Evolutionary conservation across 2,888 invertebrate genomes (phyloP).

Genomic region (Nomada goodeniana): DNA sequence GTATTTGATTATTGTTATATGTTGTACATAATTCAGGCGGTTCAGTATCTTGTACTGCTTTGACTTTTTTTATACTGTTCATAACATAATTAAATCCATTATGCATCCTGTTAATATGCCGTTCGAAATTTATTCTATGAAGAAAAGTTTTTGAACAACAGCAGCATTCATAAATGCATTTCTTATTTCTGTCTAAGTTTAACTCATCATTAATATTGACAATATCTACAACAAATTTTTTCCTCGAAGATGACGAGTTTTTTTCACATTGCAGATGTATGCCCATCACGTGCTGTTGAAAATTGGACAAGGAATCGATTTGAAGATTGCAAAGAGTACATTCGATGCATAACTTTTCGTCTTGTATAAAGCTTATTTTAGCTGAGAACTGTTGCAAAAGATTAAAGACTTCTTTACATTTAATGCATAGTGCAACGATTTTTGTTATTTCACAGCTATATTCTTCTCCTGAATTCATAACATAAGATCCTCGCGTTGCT

Average conservation of each 20-base stretch:
- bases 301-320: slow-evolving; percentile 28
- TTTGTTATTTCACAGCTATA: not conserved
- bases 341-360: slow-evolving; percentile 28
- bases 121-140: not conserved
- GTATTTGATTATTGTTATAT: not conserved
- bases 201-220: slow-evolving; percentile 1
- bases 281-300: slow-evolving; percentile 46
- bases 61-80: too few relatives aligned
- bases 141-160: slow-evolving; percentile 32
- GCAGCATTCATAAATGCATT: slow-evolving; percentile 31
- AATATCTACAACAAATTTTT: slow-evolving; percentile 15
- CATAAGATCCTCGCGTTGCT: not conserved
- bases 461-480: not conserved
- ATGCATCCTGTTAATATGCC: slow-evolving; percentile 8
- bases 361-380: slow-evolving; percentile 17
- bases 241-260: not conserved
- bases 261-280: slow-evolving; percentile 40
- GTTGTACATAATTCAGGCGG: not conserved
- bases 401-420: slow-evolving; percentile 32
- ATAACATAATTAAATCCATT: not conserved
- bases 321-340: slow-evolving; percentile 43
- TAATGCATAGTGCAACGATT: slow-evolving; percentile 34
- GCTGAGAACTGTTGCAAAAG: slow-evolving; percentile 42
- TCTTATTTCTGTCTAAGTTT: not conserved
- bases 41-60: not conserved